Evolutionary conservation across 1,140 invertebrate genomes (phyloP).

Genomic region (Teleopsis dalmanni): DNA sequence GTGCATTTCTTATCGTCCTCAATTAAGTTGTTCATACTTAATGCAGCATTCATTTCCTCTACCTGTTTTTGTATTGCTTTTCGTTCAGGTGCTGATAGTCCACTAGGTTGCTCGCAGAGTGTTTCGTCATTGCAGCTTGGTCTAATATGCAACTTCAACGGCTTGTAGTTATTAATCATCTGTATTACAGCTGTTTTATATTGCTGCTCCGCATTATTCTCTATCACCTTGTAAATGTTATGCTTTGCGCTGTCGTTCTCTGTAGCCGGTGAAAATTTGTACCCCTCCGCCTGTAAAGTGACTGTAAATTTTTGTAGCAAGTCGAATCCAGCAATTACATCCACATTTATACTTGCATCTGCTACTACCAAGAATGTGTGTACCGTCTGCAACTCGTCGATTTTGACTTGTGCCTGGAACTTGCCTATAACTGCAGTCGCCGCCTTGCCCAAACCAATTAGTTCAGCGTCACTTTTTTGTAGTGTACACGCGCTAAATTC

Average conservation of each 20-base stretch:
- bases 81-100: constrained; percentile 28
- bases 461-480: not conserved
- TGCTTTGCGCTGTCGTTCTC: no score
- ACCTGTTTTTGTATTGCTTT: constrained; percentile 42
- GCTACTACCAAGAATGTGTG: constrained; percentile 4
- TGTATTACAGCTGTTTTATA: constrained; percentile 2
- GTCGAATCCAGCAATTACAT: constrained; percentile 2
- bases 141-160: constrained; percentile 2
- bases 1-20: no score
- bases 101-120: constrained; percentile 23
- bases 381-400: not conserved
- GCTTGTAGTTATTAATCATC: constrained; percentile 12
- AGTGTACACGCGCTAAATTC: not conserved
- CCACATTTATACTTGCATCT: constrained; percentile 3
- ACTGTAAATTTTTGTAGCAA: constrained; percentile 7
- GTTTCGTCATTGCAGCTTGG: constrained; percentile 10
- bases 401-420: not conserved
- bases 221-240: not conserved
- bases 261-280: not conserved
- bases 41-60: constrained; percentile 23
- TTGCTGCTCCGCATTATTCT: not conserved
- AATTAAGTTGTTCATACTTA: no score
- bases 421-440: not conserved
- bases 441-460: constrained; percentile 5
- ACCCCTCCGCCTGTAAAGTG: not conserved